Conservation (phyloP, 2,113 vertebrate species). For the Ibidorhyncha struthersii region DNA sequence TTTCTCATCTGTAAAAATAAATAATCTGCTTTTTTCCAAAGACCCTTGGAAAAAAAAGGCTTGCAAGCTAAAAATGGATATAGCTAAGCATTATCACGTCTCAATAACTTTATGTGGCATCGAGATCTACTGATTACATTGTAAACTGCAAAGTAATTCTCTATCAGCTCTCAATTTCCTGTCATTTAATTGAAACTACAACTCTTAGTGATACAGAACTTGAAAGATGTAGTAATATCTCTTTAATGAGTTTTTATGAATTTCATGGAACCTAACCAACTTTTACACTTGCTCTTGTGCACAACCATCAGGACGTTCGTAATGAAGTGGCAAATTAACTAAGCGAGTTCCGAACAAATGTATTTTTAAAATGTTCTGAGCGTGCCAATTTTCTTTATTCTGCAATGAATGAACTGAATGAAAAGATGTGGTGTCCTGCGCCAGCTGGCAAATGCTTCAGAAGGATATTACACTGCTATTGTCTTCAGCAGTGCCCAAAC, state of each 20-base stretch:
- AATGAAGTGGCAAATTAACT: slow-evolving; percentile 8
- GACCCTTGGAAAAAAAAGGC: neutral
- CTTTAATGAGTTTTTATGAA: neutral
- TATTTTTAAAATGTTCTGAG: slow-evolving; percentile 10
- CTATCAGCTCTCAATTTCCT: neutral
- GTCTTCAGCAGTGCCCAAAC: neutral
- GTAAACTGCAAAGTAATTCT: neutral
- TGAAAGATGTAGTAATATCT: neutral
- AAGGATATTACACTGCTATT: slow-evolving; percentile 49
- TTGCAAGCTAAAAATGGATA: neutral
- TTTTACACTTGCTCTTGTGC: neutral
- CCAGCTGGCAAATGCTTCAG: slow-evolving; percentile 50
- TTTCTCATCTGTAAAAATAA: neutral
- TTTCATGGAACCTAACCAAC: neutral
- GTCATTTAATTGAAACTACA: neutral
- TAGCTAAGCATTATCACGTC: neutral
- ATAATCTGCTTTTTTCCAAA: neutral
- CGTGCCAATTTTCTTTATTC: slow-evolving; percentile 17
- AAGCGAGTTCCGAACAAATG: slow-evolving; percentile 23
- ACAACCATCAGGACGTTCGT: neutral
- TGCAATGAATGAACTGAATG: slow-evolving; percentile 29
- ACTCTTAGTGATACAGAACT: neutral
- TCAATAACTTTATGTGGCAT: neutral
- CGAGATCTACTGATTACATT: neutral
- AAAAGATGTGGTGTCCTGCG: neutral